Percentiles rank a stretch among this genome's conserved stretches.
Evolutionary conservation across 2,797 vertebrate species (phyloP).

Genomic region (Taenioides sp.): DNA sequence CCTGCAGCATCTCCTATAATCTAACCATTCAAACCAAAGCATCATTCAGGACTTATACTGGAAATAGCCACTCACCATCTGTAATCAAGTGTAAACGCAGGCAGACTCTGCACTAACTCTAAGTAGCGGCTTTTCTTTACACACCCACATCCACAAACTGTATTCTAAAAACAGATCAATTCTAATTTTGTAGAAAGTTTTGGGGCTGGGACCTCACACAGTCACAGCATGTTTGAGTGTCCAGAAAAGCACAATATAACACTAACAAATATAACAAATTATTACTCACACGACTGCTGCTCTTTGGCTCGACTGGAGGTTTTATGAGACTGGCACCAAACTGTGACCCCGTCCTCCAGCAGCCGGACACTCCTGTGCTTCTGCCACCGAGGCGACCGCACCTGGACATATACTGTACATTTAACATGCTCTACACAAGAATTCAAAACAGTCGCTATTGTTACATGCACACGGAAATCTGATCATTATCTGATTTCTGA

Average conservation of each 20-base stretch:
- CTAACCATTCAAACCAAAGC: conserved; percentile 41
- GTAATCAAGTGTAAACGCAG: conserved; percentile 61
- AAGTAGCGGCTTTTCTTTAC: conserved; percentile 41
- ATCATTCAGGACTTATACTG: conserved; percentile 16
- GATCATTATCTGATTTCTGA: no score
- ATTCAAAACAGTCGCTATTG: not conserved
- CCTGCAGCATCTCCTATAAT: conserved; percentile 54
- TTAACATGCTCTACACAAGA: not conserved
- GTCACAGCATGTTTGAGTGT: no score
- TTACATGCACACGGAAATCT: no score
- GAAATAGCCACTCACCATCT: conserved; percentile 63
- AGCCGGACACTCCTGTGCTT: conserved; percentile 83
- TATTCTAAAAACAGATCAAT: not conserved
- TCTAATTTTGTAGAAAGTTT: not conserved
- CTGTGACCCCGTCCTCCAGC: conserved; percentile 86
- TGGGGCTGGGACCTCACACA: not conserved
- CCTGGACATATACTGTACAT: conserved; percentile 41
- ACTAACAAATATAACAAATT: no score
- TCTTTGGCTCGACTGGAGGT: conserved; percentile 76
- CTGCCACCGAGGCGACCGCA: conserved; percentile 82
- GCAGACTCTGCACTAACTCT: conserved; percentile 11
- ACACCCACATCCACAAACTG: conserved; percentile 25
- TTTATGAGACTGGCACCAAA: conserved; percentile 87
- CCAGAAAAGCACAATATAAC: no score
- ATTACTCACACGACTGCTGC: conserved; percentile 86